A percentile compares a stretch with the other conserved stretches of the same genome.
Conservation (phyloP, 2,888 invertebrate species). For the Sinotaia quadrata region DNA sequence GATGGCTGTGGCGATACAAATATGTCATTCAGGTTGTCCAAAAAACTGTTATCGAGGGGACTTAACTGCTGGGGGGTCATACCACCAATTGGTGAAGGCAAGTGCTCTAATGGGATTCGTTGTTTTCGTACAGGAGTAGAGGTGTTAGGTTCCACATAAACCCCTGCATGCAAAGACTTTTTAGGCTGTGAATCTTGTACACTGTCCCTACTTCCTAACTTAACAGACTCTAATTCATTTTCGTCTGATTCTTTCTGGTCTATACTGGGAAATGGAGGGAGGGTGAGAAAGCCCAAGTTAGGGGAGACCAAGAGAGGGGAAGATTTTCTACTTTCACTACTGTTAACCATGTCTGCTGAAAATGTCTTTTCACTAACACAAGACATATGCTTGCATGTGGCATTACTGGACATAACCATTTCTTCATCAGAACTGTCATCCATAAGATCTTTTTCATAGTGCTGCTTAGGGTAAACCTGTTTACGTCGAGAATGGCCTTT, state of each 20-base stretch:
- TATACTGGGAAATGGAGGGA: not conserved
- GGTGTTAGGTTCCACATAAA: slow-evolving; percentile 24
- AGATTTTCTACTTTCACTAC: too few relatives aligned
- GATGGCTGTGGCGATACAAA: not conserved
- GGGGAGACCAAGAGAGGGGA: not conserved
- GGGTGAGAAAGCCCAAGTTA: not conserved
- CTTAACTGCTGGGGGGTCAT: slow-evolving; percentile 40
- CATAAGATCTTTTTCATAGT: slow-evolving; percentile 42
- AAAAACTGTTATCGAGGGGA: slow-evolving; percentile 22
- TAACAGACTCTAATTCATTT: too few relatives aligned
- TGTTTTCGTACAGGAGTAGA: slow-evolving; percentile 49
- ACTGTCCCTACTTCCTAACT: too few relatives aligned
- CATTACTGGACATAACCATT: not conserved
- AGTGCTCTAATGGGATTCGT: slow-evolving; percentile 30
- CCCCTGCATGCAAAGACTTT: not conserved
- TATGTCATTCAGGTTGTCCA: slow-evolving; percentile 23
- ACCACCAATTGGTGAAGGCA: slow-evolving; percentile 51
- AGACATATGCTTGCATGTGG: too few relatives aligned
- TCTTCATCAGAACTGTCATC: slow-evolving; percentile 48
- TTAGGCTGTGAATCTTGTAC: not conserved
- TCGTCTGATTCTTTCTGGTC: not conserved
- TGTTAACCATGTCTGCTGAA: too few relatives aligned
- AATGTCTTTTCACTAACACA: too few relatives aligned
- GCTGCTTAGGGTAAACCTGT: slow-evolving; percentile 4
- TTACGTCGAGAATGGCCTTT: slow-evolving; percentile 21